These are phyloP conservation scores for Entomyzon cyanotis DNA, from an alignment of 2,113 vertebrate species.

Conservation along the genomic window DNA sequence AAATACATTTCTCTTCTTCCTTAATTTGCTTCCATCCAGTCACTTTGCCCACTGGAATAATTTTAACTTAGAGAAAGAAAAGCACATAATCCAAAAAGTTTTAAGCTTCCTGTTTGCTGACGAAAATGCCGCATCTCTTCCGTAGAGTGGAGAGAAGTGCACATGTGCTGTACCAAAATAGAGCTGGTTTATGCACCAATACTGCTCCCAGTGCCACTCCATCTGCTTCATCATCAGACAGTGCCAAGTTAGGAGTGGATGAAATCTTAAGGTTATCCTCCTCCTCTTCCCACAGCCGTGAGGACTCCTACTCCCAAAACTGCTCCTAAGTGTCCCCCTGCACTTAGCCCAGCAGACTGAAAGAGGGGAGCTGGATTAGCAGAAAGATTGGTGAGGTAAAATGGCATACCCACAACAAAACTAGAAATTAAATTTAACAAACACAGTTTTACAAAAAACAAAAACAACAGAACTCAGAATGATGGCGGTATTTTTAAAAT, in stretches of 20 bases:
- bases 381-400: slow-evolving; percentile 76
- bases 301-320: not conserved
- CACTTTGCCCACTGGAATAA: not conserved
- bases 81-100: not conserved
- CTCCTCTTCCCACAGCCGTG: not conserved
- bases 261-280: not conserved
- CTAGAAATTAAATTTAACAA: slow-evolving; percentile 64
- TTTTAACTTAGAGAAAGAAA: not conserved
- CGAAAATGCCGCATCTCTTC: not conserved
- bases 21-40: not conserved
- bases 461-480: slow-evolving; percentile 55
- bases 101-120: not conserved
- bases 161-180: not conserved
- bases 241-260: not conserved
- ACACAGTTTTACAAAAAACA: not conserved
- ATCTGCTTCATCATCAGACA: not conserved
- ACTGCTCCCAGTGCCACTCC: not conserved
- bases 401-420: slow-evolving; percentile 67
- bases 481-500: slow-evolving; percentile 32
- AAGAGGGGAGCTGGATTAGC: slow-evolving; percentile 74
- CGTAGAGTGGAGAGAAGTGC: not conserved
- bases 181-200: not conserved
- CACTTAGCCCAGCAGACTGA: slow-evolving; percentile 79
- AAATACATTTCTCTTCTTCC: not conserved
- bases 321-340: not conserved